Percentiles rank a stretch among this genome's conserved stretches.
phyloP scores from a whole-genome alignment of 2,888 invertebrate species.

The Ochropleura plecta region DNA sequence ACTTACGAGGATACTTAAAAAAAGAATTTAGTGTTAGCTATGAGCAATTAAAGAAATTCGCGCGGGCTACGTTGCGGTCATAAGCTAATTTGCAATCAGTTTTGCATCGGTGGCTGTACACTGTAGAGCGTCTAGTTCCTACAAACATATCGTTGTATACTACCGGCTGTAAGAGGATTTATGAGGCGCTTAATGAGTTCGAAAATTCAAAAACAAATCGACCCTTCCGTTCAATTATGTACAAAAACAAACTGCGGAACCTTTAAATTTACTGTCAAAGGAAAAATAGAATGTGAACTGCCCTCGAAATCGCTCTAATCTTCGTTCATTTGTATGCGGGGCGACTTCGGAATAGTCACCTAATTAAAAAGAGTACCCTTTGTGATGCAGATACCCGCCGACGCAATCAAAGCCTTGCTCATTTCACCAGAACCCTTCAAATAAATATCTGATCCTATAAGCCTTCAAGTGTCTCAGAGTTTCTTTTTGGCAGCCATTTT shows the following conservation, averaged over 20 bases:
- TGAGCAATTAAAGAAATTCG: too few relatives aligned
- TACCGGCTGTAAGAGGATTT: constrained; percentile 13
- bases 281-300: constrained; percentile 74
- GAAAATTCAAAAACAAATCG: constrained; percentile 58
- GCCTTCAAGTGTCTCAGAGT: constrained; percentile 64
- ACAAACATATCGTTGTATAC: background rate
- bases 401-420: constrained; percentile 78
- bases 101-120: background rate
- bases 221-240: constrained; percentile 70
- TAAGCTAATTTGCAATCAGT: background rate
- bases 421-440: constrained; percentile 76
- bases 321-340: constrained; percentile 84
- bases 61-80: too few relatives aligned
- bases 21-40: too few relatives aligned
- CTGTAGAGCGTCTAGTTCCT: background rate
- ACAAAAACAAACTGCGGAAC: constrained; percentile 72
- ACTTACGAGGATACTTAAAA: too few relatives aligned
- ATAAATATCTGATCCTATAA: constrained; percentile 76
- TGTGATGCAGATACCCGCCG: constrained; percentile 83
- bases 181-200: constrained; percentile 41
- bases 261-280: constrained; percentile 74
- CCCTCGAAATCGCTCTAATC: constrained; percentile 76
- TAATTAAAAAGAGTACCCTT: constrained; percentile 87
- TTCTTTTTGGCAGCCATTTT: constrained; percentile 70
- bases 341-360: constrained; percentile 81